Percentiles rank a stretch among this genome's conserved stretches.
These are phyloP conservation scores for Callithrix jacchus DNA, from an alignment of 2,113 vertebrate species.

Conservation along the genomic window DNA sequence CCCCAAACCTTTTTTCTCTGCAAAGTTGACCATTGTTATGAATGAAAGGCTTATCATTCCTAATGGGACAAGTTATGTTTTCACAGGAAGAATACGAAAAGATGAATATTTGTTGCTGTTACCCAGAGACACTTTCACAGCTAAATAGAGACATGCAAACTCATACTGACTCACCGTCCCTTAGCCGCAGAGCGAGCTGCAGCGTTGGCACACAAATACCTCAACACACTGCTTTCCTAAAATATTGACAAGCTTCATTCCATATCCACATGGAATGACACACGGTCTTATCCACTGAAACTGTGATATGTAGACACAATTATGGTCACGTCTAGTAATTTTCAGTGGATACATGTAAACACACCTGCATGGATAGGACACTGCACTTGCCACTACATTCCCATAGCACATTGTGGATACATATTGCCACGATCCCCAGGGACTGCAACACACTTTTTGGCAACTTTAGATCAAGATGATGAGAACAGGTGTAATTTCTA, in stretches of 20 bases:
- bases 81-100: conserved; percentile 17
- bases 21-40: not conserved
- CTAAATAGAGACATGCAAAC: conserved; percentile 21
- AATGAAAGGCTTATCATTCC: not conserved
- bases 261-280: conserved; percentile 48
- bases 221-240: conserved; percentile 39
- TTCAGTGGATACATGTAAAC: not conserved
- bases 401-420: not conserved
- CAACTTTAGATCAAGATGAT: not conserved
- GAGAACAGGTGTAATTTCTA: conserved; percentile 7
- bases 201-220: conserved; percentile 50
- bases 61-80: not conserved
- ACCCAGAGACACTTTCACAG: conserved; percentile 13
- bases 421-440: not conserved
- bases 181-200: not conserved
- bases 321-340: not conserved
- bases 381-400: not conserved
- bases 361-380: not conserved
- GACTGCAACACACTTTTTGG: conserved; percentile 1
- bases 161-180: conserved; percentile 31
- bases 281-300: conserved; percentile 27
- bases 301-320: not conserved
- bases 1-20: not conserved
- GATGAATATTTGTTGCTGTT: not conserved
- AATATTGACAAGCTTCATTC: conserved; percentile 44